A percentile compares a stretch with the other conserved stretches of the same genome.
Evolutionary conservation across 2,113 vertebrate species (phyloP).

Genomic region (Leucosticte australis): DNA sequence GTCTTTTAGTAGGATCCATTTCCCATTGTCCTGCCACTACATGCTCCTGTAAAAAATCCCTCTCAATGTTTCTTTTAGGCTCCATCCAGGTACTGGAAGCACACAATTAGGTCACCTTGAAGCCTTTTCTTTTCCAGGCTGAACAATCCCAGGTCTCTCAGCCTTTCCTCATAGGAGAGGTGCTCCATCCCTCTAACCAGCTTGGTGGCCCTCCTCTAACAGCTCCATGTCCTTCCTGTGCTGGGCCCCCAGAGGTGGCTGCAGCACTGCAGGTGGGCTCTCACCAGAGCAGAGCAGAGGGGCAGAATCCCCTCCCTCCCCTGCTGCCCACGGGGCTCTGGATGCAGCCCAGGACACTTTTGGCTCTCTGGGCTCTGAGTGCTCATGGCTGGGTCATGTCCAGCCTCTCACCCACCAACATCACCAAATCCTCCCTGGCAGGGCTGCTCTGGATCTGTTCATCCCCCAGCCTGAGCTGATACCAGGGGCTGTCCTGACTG

Average conservation of each 20-base stretch:
- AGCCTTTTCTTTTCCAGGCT: background rate
- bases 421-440: rapidly evolving
- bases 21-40: background rate
- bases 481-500: background rate
- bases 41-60: background rate
- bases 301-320: no score
- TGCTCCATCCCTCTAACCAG: no score
- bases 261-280: no score
- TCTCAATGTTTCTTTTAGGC: background rate
- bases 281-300: no score
- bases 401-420: background rate
- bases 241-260: no score
- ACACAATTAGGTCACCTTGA: background rate
- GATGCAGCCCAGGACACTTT: no score
- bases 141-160: background rate
- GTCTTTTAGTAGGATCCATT: background rate
- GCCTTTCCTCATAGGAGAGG: no score
- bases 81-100: background rate
- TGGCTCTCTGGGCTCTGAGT: no score
- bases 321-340: no score
- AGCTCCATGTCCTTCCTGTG: no score
- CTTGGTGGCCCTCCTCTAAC: no score
- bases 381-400: background rate
- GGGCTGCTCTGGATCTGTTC: background rate
- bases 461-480: background rate